Evolutionary conservation across 2,113 vertebrate genomes (phyloP).

Genomic region (Bubo scandiacus): DNA sequence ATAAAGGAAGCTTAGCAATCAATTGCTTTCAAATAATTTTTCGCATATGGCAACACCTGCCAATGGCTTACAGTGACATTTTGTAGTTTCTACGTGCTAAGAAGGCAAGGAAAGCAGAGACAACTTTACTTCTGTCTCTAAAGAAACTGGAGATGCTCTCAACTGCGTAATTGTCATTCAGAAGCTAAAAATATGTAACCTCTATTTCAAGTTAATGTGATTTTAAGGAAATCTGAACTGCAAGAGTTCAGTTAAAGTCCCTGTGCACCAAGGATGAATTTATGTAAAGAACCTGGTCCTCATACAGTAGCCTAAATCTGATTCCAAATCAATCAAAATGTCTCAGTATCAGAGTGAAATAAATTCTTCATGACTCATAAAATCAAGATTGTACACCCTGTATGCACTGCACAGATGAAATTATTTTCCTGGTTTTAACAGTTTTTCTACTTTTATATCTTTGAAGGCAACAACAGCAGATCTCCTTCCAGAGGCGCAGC

Average conservation of each 20-base stretch:
- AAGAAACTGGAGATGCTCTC: neutral
- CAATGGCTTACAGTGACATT: neutral
- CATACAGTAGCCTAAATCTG: neutral
- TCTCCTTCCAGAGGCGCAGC: slow-evolving; percentile 53
- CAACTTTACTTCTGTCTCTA: neutral
- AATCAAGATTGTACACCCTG: neutral
- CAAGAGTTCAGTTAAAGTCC: neutral
- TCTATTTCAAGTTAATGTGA: neutral
- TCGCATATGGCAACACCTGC: neutral
- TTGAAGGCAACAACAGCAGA: slow-evolving; percentile 56
- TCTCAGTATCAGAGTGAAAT: neutral
- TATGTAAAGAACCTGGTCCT: neutral
- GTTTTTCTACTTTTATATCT: neutral
- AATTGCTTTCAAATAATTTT: neutral
- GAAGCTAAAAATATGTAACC: neutral
- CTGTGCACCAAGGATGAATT: neutral
- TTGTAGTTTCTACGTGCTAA: neutral
- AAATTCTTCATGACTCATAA: neutral
- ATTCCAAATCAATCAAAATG: neutral
- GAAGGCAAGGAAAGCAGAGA: neutral
- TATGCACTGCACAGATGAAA: neutral
- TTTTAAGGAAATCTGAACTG: neutral
- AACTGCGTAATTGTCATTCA: neutral
- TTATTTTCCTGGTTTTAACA: neutral
- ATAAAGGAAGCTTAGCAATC: neutral